These are phyloP conservation scores for Gulo gulo DNA, from an alignment of 2,113 vertebrate species.

Conservation along the genomic window DNA sequence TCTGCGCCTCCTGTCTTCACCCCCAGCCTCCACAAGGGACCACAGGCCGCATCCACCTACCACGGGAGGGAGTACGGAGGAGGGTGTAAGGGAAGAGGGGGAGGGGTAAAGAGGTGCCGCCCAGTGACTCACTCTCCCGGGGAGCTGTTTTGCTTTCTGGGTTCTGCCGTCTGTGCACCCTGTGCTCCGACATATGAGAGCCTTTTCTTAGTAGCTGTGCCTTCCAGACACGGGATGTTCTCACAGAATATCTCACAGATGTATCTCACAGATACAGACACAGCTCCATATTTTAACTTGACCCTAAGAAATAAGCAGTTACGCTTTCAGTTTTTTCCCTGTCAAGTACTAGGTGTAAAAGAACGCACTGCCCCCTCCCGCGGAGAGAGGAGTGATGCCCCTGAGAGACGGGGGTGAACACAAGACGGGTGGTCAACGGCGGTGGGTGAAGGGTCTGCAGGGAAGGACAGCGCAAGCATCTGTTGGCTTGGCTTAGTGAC, in stretches of 20 bases:
- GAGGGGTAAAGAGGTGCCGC: too few relatives aligned
- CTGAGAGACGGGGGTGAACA: not conserved
- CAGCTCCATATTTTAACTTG: not conserved
- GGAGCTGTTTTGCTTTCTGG: not conserved
- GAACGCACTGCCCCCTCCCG: not conserved
- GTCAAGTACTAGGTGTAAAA: not conserved
- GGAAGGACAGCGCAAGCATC: not conserved
- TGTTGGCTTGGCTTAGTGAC: not conserved
- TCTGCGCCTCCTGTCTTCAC: not conserved
- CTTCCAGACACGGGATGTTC: not conserved
- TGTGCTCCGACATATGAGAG: not conserved
- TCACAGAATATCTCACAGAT: not conserved
- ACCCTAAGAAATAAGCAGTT: not conserved
- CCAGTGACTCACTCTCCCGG: too few relatives aligned
- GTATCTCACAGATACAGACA: not conserved
- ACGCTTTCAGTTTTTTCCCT: not conserved
- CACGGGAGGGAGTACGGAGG: accelerated
- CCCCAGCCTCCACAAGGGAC: not conserved
- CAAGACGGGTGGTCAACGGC: not conserved
- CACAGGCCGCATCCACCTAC: not conserved
- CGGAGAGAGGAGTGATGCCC: not conserved
- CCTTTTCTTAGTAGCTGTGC: not conserved
- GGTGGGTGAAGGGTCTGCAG: not conserved
- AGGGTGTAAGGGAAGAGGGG: not conserved
- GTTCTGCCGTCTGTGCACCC: not conserved